Base-by-base conservation (phyloP, 2,113 vertebrate genomes). In the Bubo scandiacus region DNA sequence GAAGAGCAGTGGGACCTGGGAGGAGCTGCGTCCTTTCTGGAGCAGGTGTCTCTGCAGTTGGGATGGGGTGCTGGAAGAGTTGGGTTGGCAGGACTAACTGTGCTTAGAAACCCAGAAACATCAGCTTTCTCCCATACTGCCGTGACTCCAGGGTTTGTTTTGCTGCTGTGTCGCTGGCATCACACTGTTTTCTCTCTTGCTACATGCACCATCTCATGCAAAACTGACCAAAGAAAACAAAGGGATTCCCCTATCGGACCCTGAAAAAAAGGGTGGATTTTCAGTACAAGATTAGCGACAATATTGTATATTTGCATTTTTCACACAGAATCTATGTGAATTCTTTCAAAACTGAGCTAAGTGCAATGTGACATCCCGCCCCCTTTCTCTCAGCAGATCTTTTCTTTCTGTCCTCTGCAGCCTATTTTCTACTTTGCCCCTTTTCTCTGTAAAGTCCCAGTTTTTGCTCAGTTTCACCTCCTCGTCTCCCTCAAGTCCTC, bases 301-400 rank as follows among this genome's bases (percentile, higher is more conserved):
- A 29, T 5, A 23, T 22, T 21, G 54, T 3, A 2, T 5, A 20
- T 32, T 84, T 90, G 68, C 20, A 49, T 81, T 70, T 86, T 43
- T 10, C 20, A 13, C 30, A 45, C 19, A 17, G 85, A 65, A 55
- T 40, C 25, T 63, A 17, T 30, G 32, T 4, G 3, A 83, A 38
- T 87, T 62, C 34, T 43, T 84, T 70, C 30, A 67, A 55, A 87
- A 78, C 20, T 15, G 18, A 77, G 25, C 23, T 5, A 55, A 73
- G 40, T 1, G 2, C 78, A 38, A 54, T 3, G 15, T 1, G 10
- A 70, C 36, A 43, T 11, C 49, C 51, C 4, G 0, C 9, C 12
- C 6, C 8, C 3, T 57, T 80, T 40, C 63, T 61, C 40, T 78
- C 36, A 52, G 40, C 40, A n/a, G 29, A 8, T 32, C 26, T 59